These are phyloP conservation scores for Acronicta leporina DNA, from an alignment of 2,888 invertebrate species.

Conservation along the genomic window DNA sequence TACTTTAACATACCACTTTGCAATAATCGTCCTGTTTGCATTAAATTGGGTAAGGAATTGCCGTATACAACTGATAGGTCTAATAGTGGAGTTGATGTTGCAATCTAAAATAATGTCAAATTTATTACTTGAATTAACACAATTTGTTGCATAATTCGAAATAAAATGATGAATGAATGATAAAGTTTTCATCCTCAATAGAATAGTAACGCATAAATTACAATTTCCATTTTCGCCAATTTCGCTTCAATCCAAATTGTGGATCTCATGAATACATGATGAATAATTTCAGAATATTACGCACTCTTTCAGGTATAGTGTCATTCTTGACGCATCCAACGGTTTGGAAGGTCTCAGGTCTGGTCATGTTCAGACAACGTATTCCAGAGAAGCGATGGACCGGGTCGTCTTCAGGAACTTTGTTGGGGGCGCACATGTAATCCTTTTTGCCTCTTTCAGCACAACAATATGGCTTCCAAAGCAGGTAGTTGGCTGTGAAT, in stretches of 20 bases:
- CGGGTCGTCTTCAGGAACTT: constrained; percentile 67
- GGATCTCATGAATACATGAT: too few relatives aligned
- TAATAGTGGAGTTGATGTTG: constrained; percentile 62
- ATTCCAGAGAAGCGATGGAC: constrained; percentile 69
- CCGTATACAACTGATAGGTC: constrained; percentile 66
- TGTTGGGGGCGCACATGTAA: constrained; percentile 61
- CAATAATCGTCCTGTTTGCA: constrained; percentile 55
- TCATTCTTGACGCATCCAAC: constrained; percentile 63
- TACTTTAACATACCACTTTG: constrained; percentile 64
- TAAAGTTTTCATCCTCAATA: too few relatives aligned
- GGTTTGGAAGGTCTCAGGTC: constrained; percentile 67
- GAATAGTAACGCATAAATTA: too few relatives aligned
- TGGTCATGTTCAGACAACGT: constrained; percentile 69
- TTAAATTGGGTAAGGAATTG: constrained; percentile 28
- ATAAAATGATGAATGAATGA: too few relatives aligned
- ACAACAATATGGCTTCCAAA: constrained; percentile 70
- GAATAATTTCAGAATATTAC: constrained; percentile 2
- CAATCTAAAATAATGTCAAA: constrained; percentile 53
- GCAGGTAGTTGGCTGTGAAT: constrained; percentile 64
- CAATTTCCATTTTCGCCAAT: too few relatives aligned
- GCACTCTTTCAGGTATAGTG: constrained; percentile 67
- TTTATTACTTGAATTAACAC: too few relatives aligned
- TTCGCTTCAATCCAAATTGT: too few relatives aligned
- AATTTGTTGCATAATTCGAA: too few relatives aligned
- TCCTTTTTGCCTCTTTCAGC: constrained; percentile 63